phyloP scores from a whole-genome alignment of 2,888 invertebrate species.

The Seira musarum region DNA sequence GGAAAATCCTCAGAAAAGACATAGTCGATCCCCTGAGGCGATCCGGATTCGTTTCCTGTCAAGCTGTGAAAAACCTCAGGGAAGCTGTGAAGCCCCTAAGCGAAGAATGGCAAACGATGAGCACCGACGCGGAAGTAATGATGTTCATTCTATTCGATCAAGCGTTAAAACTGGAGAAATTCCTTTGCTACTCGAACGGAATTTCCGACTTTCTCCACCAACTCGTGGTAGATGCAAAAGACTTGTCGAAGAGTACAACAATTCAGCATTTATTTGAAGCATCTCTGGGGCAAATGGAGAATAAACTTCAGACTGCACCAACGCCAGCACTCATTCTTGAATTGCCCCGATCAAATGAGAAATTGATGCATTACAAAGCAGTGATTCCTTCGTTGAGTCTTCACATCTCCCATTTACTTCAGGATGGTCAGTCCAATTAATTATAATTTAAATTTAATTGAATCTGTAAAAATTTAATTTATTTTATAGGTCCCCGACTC shows the following conservation, averaged over 20 bases:
- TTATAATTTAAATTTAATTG: not conserved
- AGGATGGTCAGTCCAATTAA: conserved; percentile 56
- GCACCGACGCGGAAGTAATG: conserved; percentile 62
- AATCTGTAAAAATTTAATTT: not conserved
- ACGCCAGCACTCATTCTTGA: conserved; percentile 63
- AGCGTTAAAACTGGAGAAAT: conserved; percentile 58
- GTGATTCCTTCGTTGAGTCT: conserved; percentile 59
- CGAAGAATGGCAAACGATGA: conserved; percentile 57
- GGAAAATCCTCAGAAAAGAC: conserved; percentile 47
- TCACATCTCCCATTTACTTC: conserved; percentile 49
- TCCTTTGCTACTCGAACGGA: conserved; percentile 59
- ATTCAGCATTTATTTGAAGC: conserved; percentile 59
- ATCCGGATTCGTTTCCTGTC: conserved; percentile 42
- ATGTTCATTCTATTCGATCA: conserved; percentile 61
- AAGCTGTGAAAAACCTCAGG: conserved; percentile 44
- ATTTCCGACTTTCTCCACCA: conserved; percentile 62
- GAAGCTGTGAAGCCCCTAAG: conserved; percentile 48
- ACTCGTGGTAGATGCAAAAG: conserved; percentile 57
- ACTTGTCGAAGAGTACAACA: conserved; percentile 54
- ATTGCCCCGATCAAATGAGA: conserved; percentile 60
- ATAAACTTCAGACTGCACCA: conserved; percentile 55
- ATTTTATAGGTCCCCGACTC: conserved; percentile 49
- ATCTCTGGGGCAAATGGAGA: conserved; percentile 60
- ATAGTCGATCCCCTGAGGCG: conserved; percentile 55
- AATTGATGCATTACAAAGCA: conserved; percentile 60